Conservation (phyloP, 1,140 invertebrate genomes). For the Micrasema longulum region DNA sequence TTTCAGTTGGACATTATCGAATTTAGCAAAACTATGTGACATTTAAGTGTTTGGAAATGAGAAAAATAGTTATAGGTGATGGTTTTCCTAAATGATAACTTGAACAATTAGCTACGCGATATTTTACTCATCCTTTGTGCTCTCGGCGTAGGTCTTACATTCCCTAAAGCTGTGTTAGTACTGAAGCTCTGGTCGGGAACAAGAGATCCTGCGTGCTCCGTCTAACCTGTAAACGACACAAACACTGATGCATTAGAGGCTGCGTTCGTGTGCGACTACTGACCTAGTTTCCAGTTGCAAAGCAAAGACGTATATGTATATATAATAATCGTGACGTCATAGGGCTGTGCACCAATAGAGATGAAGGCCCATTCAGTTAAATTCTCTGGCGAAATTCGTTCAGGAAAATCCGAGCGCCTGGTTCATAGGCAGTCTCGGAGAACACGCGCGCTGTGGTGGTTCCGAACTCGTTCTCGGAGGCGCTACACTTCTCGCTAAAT, state of each 20-base stretch:
- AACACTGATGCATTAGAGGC: background rate
- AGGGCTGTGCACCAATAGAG: constrained; percentile 58
- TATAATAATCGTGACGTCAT: constrained; percentile 61
- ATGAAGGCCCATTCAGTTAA: constrained; percentile 59
- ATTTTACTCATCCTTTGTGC: too few species aligned
- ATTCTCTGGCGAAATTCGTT: constrained; percentile 52
- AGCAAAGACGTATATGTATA: constrained; percentile 44
- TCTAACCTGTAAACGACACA: constrained; percentile 21
- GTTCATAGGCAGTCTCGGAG: constrained; percentile 56
- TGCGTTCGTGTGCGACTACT: constrained; percentile 45
- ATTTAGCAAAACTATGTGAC: too few species aligned
- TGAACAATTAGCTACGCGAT: too few species aligned
- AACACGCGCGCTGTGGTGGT: constrained; percentile 49
- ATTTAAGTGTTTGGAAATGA: too few species aligned
- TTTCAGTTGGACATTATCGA: too few species aligned
- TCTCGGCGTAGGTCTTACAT: background rate
- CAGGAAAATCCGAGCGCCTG: constrained; percentile 46
- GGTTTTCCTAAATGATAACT: too few species aligned
- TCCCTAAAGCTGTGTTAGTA: background rate
- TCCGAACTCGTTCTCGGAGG: constrained; percentile 31
- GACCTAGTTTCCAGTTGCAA: constrained; percentile 51
- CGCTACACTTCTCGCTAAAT: background rate
- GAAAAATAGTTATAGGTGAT: too few species aligned
- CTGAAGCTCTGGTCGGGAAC: background rate
- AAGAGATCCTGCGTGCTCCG: background rate